Base-by-base conservation (phyloP, 2,797 vertebrate species). In the Poeciliopsis presidionis region DNA sequence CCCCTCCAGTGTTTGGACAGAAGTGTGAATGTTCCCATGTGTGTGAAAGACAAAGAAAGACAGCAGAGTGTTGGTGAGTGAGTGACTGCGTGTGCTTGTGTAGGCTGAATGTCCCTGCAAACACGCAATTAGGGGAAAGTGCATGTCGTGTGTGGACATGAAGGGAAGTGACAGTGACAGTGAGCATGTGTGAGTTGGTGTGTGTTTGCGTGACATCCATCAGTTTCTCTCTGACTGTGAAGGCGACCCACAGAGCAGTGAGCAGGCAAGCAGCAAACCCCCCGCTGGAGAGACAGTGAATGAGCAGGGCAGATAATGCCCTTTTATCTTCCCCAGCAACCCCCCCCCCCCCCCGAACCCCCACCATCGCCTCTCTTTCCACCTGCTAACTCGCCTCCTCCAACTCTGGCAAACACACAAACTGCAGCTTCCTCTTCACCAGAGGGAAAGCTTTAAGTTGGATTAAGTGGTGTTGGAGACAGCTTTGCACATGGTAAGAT, bases 281-380 rank as follows among this genome's bases (percentile, higher is more conserved):
- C 91, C 91, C 85, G 72, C 91, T 90, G 91, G 86, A 86, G 80
- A 87, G 88, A 87, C 80, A 84, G 79, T 88, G 92, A 92, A 91
- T 92, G 89, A 93, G 90, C 86, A 75, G 86, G 86, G 89, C 80
- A 89, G 90, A 94, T 93, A 93, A 93, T 91, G 86, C 87, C 87
- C 82, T 84, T 85, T 92, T 90, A 93, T 93, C 92, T 82, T 47
- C 74, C 78, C 72, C 77, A 43, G 70, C 81, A 72, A 16, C 72
- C 36, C 36, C 4, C 36, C 36, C 4, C 36, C 36, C 67, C 78
- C 65, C 84, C 7, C 7, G 2, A 11, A 8, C 1, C 11, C 25
- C 11, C n/a, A 59, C n/a, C 55, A 13, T 13, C 8, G 14, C 81
- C 76, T 75, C 79, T 80, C 12, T 75, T 81, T 78, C 78, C 76